A percentile compares a stretch with the other conserved stretches of the same genome.
These are phyloP conservation scores for Corythoichthys intestinalis DNA, from an alignment of 2,113 vertebrate species.

Conservation along the genomic window DNA sequence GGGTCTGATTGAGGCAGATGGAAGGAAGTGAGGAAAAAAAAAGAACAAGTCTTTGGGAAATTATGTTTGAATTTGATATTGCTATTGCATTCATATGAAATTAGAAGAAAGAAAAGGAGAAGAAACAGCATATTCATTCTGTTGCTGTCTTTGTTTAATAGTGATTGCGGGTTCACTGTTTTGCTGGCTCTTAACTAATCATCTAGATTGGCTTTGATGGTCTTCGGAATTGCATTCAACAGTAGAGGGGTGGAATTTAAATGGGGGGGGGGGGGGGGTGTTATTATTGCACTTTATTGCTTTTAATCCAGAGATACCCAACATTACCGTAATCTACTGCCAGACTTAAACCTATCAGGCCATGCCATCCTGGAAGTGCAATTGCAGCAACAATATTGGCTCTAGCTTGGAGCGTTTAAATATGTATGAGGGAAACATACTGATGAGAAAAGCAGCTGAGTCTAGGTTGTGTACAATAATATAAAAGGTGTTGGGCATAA, in stretches of 20 bases:
- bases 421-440: slow-evolving; percentile 45
- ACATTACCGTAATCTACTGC: slow-evolving; percentile 45
- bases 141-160: slow-evolving; percentile 40
- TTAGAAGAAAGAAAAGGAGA: slow-evolving; percentile 15
- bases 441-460: slow-evolving; percentile 31
- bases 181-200: slow-evolving; percentile 48
- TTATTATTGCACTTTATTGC: slow-evolving; percentile 50
- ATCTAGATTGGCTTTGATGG: slow-evolving; percentile 31
- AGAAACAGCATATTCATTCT: slow-evolving; percentile 15
- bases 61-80: neutral
- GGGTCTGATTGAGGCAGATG: slow-evolving; percentile 74
- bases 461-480: neutral
- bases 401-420: slow-evolving; percentile 51
- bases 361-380: slow-evolving; percentile 44
- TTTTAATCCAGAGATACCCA: slow-evolving; percentile 52
- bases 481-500: too few species aligned
- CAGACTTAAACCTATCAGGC: slow-evolving; percentile 33
- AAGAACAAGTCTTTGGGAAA: neutral
- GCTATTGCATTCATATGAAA: neutral
- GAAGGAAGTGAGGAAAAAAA: neutral
- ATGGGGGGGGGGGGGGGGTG: slow-evolving; percentile 13
- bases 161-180: slow-evolving; percentile 44
- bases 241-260: slow-evolving; percentile 28
- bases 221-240: slow-evolving; percentile 30
- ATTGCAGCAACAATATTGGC: slow-evolving; percentile 60